Evolutionary conservation across 1,140 invertebrate genomes (phyloP), one percentile per base, ranked within the genome.

Genomic region (Scaptomyza graminum): DNA sequence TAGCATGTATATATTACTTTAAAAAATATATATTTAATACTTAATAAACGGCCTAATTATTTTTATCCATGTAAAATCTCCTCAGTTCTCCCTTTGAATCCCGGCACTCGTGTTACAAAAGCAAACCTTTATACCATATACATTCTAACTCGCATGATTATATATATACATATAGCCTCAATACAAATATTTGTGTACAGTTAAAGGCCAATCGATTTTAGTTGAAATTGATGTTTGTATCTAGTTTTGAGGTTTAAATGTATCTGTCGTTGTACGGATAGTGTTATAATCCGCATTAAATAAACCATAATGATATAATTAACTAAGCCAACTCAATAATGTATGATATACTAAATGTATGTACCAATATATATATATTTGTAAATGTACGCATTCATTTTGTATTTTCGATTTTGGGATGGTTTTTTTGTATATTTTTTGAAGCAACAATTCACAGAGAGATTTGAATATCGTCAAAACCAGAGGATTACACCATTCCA

Each of bases 321-420:
- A 64, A 47, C 59, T 76, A 80, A 74, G 55, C 22, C 56, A 76
- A 76, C 55, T 71, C 73, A 71, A 72, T 70, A 76, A 69, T 83
- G 80, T 83, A 85, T 76, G 61, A 85, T 85, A 76, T 76, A 60
- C n/a, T 43, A 73, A 63, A 57, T 76, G 65, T 76, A 83, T 68
- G 76, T 76, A 84, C 71, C 67, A 85, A 85, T 65, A 82, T 85
- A 74, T 85, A 74, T 75, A 63, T 82, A 84, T 68, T 69, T 80
- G 76, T 83, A 74, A 83, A 85, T 80, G 67, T 80, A 68, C 46
- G 61, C 41, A 46, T 62, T 62, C 49, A 63, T 56, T 61, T 76
- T 56, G 62, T 70, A 56, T 70, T 65, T 70, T 70, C 51, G 37
- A 70, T 65, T 64, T 51, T 70, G 67, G 67, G 46, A 37, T 51